phyloP scores from a whole-genome alignment of 2,888 invertebrate genomes.

The Lithodes maja region DNA sequence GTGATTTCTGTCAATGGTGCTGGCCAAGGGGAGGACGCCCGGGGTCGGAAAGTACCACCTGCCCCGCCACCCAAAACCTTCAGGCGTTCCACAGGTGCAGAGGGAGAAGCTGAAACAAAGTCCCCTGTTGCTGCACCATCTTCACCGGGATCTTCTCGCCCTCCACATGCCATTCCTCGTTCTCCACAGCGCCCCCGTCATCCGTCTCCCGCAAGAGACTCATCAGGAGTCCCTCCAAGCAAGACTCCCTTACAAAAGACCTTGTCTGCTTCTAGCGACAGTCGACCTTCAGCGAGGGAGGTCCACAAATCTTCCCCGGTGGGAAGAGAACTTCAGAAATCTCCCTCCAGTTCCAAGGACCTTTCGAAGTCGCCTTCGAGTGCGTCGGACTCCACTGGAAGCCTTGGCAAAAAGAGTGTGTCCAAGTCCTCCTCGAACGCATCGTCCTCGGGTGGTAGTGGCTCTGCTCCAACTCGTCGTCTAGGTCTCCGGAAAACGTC shows the following conservation, averaged over 20 bases:
- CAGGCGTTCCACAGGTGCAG: constrained; percentile 71
- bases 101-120: constrained; percentile 37
- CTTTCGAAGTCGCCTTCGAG: constrained; percentile 54
- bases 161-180: constrained; percentile 49
- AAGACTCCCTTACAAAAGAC: constrained; percentile 57
- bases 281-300: constrained; percentile 35
- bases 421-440: constrained; percentile 68
- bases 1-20: constrained; percentile 71
- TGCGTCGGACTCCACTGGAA: constrained; percentile 59
- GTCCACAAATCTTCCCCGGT: constrained; percentile 37
- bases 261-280: constrained; percentile 53
- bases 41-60: constrained; percentile 74
- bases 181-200: constrained; percentile 63
- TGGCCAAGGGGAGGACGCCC: constrained; percentile 55
- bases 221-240: constrained; percentile 29
- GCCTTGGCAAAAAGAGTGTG: constrained; percentile 56
- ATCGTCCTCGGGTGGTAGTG: constrained; percentile 61
- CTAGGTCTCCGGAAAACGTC: constrained; percentile 63
- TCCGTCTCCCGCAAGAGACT: constrained; percentile 49
- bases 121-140: constrained; percentile 31
- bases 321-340: constrained; percentile 50
- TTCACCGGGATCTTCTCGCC: constrained; percentile 39
- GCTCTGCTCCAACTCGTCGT: constrained; percentile 51
- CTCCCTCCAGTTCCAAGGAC: constrained; percentile 48
- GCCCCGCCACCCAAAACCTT: constrained; percentile 75